Percentiles rank a stretch among this genome's conserved stretches.
phyloP scores from a whole-genome alignment of 2,797 vertebrate species.

The Hypotaenidia philippensis region DNA sequence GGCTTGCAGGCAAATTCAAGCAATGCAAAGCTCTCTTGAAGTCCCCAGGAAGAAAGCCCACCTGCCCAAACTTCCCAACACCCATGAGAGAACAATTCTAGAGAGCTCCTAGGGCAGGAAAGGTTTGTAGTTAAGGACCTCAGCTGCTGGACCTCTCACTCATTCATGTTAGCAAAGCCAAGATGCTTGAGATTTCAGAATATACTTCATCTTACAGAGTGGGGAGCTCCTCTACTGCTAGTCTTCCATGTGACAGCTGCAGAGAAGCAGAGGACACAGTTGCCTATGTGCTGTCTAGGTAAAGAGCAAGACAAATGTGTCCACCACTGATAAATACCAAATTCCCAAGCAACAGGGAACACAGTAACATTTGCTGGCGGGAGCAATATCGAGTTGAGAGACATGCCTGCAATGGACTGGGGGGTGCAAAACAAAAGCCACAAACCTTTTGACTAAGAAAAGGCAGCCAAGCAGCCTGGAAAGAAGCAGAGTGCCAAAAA shows the following conservation, averaged over 20 bases:
- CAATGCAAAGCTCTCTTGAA: background rate
- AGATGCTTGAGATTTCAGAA: background rate
- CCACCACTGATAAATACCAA: background rate
- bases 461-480: background rate
- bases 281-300: background rate
- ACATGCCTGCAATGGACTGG: background rate
- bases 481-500: background rate
- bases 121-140: background rate
- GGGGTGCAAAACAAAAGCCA: background rate
- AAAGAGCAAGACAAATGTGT: rapidly evolving
- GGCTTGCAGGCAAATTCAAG: background rate
- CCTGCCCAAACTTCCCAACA: background rate
- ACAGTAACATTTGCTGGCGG: rapidly evolving
- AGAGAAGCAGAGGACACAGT: background rate
- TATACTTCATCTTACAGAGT: rapidly evolving
- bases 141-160: background rate
- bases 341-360: rapidly evolving
- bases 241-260: background rate
- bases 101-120: background rate
- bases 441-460: background rate
- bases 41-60: background rate
- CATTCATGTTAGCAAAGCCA: rapidly evolving
- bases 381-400: background rate
- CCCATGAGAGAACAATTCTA: rapidly evolving
- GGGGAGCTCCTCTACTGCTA: background rate